Conservation (phyloP, 2,888 invertebrate genomes). For the Ectobius pallidus region DNA sequence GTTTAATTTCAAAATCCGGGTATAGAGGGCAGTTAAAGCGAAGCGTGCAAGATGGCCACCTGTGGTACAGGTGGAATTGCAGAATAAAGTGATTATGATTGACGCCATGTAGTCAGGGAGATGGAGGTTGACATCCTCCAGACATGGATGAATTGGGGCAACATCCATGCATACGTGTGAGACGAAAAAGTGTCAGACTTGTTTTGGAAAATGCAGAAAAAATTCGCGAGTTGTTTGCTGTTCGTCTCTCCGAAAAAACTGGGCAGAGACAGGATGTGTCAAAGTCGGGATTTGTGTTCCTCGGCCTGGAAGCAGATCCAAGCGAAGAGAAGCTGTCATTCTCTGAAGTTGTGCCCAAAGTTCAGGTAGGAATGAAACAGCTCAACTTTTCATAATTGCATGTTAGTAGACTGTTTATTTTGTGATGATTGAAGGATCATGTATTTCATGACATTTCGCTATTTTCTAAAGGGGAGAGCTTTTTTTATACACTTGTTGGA, state of each 20-base stretch:
- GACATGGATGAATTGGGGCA: constrained; percentile 47
- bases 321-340: constrained; percentile 30
- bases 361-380: constrained; percentile 40
- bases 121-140: constrained; percentile 46
- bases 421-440: not conserved
- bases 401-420: no score
- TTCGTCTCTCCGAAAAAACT: constrained; percentile 44
- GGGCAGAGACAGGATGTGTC: constrained; percentile 42
- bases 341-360: constrained; percentile 39
- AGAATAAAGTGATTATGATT: not conserved
- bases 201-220: constrained; percentile 44
- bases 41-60: constrained; percentile 22
- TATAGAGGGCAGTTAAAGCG: not conserved
- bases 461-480: not conserved
- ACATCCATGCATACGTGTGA: constrained; percentile 45
- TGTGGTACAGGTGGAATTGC: not conserved
- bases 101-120: constrained; percentile 39
- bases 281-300: constrained; percentile 40
- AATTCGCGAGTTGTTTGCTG: constrained; percentile 45
- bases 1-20: not conserved
- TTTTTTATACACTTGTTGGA: no score
- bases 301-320: constrained; percentile 42
- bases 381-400: no score
- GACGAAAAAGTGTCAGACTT: constrained; percentile 44
- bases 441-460: not conserved